A percentile compares a stretch with the other conserved stretches of the same genome.
Conservation (phyloP, 2,797 vertebrate species). For the Acanthis flammea region DNA sequence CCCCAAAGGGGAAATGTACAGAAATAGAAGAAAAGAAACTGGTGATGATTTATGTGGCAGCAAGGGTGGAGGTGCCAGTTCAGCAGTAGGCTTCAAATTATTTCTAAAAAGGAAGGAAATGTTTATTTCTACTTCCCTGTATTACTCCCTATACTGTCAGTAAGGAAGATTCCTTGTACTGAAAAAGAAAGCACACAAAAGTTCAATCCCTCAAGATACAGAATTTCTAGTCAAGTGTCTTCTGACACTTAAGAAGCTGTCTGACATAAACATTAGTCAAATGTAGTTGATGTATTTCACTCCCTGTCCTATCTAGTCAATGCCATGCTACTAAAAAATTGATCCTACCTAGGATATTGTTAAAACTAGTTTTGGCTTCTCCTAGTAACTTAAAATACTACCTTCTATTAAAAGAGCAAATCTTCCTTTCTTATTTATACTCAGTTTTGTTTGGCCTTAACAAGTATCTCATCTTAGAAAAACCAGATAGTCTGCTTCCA, state of each 20-base stretch:
- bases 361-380: background rate
- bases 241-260: background rate
- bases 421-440: background rate
- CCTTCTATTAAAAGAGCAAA: background rate
- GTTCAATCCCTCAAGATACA: background rate
- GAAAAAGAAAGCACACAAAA: background rate
- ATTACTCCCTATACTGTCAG: background rate
- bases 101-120: background rate
- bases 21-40: background rate
- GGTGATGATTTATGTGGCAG: background rate
- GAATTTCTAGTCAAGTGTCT: background rate
- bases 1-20: background rate
- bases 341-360: accelerated
- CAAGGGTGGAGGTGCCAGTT: background rate
- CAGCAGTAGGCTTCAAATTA: background rate
- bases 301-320: background rate
- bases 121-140: background rate
- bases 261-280: background rate
- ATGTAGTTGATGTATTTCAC: background rate
- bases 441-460: background rate
- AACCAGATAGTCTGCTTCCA: background rate
- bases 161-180: background rate
- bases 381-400: background rate
- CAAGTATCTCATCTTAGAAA: background rate
- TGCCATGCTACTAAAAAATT: background rate